A percentile compares a stretch with the other conserved stretches of the same genome.
Conservation (phyloP, 1,140 invertebrate genomes). For the Olivierus martensii region DNA sequence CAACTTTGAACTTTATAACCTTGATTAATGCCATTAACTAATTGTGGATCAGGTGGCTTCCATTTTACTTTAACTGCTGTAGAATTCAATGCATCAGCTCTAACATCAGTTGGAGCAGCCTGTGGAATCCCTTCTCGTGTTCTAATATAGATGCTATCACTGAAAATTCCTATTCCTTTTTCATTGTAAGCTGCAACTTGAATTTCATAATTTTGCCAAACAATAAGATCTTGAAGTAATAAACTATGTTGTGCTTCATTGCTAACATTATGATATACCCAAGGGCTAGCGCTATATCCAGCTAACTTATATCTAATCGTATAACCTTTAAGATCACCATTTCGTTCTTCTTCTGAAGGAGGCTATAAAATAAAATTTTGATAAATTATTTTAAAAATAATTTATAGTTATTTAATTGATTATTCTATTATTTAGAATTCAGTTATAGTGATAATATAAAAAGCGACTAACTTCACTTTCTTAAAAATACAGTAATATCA, state of each 20-base stretch:
- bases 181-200: slow-evolving; percentile 96
- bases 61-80: slow-evolving; percentile 68
- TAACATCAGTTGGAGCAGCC: slow-evolving; percentile 69
- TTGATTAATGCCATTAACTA: slow-evolving; percentile 97
- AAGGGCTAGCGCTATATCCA: slow-evolving; percentile 57
- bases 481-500: no score
- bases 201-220: slow-evolving; percentile 95
- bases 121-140: slow-evolving; percentile 90
- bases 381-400: no score
- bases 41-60: slow-evolving; percentile 87
- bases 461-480: no score
- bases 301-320: slow-evolving; percentile 76
- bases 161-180: slow-evolving; percentile 86
- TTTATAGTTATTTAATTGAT: no score
- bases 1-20: slow-evolving; percentile 61
- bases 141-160: slow-evolving; percentile 80
- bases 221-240: slow-evolving; percentile 84
- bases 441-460: no score
- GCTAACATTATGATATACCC: slow-evolving; percentile 71
- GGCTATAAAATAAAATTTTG: neutral
- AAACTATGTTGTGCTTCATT: slow-evolving; percentile 86
- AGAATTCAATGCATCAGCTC: slow-evolving; percentile 68
- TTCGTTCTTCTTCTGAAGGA: slow-evolving; percentile 39
- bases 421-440: no score
- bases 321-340: slow-evolving; percentile 89